Evolutionary conservation across 2,797 vertebrate species (phyloP), one percentile per base, ranked within the genome.

Genomic region (Microctenopoma steveboyesi): DNA sequence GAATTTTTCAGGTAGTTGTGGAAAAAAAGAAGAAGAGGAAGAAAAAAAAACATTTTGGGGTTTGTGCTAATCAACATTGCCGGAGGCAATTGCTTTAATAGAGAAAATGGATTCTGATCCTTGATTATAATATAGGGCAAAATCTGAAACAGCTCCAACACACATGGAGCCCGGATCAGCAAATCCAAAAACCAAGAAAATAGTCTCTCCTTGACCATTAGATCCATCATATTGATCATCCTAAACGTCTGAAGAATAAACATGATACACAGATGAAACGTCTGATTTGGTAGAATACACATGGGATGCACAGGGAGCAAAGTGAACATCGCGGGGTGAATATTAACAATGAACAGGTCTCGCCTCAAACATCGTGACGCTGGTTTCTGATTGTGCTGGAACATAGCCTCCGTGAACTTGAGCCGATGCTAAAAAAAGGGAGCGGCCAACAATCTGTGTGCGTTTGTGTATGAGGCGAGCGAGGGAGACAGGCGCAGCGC

Each of bases 1-100:
- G 93, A 95, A 93, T 73, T 94, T 95, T 95, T 94, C 94, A 94
- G 95, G 94, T 95, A 92, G 93, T 87, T 88, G 90, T 28, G 55
- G 81, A 91, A 12, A 59, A 73, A 64, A 61, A 56, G 30, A 33
- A 33, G 30, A 43, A 53, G 10, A 25, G 28, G 43, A 11, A 30
- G 33, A 6, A 51, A 15, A 45, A 69, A 85, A 92, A 92, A 92
- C 92, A 92, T 93, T 93, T 91, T 51, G 49, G 76, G 88, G 89
- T 92, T 93, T 92, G 75, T 81, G 86, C 91, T 91, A 86, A 89
- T 91, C 81, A 89, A 91, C 91, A 93, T 92, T 78, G 92, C 94
- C 93, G 1, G 68, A 83, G 93, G 95, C 94, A 91, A 90, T 42
- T 73, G 92, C 94, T 96, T 95, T 95, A 93, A 94, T 94, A 91